Percentiles rank a stretch among this genome's conserved stretches.
These are phyloP conservation scores for Rosalia funebris DNA, from an alignment of 2,888 invertebrate species.

Conservation along the genomic window DNA sequence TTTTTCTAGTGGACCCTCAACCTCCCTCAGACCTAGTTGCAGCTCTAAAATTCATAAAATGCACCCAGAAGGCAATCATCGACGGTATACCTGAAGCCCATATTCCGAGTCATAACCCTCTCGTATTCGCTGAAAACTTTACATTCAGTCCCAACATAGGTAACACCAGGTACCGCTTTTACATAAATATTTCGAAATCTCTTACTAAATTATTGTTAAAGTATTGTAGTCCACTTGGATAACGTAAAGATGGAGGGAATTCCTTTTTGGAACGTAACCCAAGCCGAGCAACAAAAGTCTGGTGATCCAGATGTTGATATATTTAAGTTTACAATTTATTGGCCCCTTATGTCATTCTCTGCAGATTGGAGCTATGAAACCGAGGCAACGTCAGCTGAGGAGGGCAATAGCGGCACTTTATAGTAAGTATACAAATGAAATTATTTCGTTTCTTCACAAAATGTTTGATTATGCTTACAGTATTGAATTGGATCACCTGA, in stretches of 20 bases:
- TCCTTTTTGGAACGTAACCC: neutral
- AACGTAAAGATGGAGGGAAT: neutral
- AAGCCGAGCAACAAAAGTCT: neutral
- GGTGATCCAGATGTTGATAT: neutral
- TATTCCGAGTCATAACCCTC: neutral
- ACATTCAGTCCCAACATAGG: neutral
- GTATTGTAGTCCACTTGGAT: neutral
- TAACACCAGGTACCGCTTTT: neutral
- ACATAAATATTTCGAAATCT: neutral
- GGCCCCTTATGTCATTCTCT: neutral
- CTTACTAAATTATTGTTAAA: neutral
- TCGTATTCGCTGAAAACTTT: neutral
- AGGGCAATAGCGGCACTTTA: neutral
- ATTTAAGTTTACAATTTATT: neutral
- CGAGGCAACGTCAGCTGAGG: neutral
- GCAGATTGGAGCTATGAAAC: neutral
- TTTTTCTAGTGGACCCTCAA: too few species aligned
- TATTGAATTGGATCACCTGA: neutral
- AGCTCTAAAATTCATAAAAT: neutral
- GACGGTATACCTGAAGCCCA: neutral
- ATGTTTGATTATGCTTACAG: neutral
- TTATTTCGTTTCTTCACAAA: neutral
- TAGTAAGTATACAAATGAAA: neutral
- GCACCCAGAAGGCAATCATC: neutral
- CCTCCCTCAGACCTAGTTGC: neutral